Conservation (phyloP, 2,888 invertebrate genomes). For the Cephus pygmeus region DNA sequence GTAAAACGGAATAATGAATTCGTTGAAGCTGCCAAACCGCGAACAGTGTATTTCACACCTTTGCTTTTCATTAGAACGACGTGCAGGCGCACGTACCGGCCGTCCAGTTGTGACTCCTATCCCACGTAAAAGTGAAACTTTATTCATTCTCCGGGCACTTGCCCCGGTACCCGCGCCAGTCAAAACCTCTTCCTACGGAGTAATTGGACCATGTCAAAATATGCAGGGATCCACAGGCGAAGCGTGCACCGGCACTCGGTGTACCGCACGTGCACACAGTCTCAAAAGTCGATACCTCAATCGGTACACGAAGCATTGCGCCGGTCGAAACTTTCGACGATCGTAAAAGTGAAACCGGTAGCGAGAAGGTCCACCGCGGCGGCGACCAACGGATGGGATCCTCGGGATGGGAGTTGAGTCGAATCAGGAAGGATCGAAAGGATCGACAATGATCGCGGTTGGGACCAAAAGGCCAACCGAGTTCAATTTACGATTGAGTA, state of each 20-base stretch:
- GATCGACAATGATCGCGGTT: background rate
- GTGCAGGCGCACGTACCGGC: background rate
- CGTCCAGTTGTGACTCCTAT: background rate
- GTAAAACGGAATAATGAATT: too few relatives aligned
- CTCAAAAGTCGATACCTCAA: background rate
- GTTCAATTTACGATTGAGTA: conserved; percentile 38
- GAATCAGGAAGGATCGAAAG: background rate
- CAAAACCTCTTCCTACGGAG: background rate
- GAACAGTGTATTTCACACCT: background rate
- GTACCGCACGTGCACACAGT: background rate
- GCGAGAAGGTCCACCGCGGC: background rate
- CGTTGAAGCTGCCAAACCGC: too few relatives aligned
- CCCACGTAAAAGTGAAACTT: background rate
- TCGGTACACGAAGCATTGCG: background rate
- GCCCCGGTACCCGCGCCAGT: background rate
- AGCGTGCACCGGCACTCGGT: background rate
- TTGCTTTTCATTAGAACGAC: background rate
- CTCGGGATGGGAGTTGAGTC: background rate
- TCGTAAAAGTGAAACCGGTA: conserved; percentile 8
- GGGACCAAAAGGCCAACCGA: background rate
- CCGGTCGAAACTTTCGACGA: conserved; percentile 2
- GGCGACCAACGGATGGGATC: background rate
- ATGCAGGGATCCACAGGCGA: background rate
- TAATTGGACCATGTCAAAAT: background rate
- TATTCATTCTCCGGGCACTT: background rate